A percentile compares a stretch with the other conserved stretches of the same genome.
phyloP scores from a whole-genome alignment of 2,797 vertebrate genomes.

The Austrolebias charrua region DNA sequence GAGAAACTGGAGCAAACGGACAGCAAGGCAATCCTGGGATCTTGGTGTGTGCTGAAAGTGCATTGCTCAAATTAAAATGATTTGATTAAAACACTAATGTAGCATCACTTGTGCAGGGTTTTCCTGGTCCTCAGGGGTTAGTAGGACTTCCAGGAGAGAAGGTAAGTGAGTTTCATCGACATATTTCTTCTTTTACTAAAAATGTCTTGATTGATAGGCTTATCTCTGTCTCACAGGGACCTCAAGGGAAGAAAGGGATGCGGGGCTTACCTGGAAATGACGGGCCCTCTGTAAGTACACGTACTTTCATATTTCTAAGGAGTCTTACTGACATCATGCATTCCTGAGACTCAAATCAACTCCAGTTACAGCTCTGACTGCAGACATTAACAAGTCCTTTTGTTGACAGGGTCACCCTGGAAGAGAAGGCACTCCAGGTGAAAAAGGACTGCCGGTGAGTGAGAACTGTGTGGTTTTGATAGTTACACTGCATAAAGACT shows the following conservation, averaged over 20 bases:
- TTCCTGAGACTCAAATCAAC: constrained; percentile 2
- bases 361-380: constrained; percentile 1
- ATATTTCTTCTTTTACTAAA: neutral
- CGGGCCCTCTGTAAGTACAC: constrained; percentile 87
- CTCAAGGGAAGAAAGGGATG: constrained; percentile 91
- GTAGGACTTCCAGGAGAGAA: constrained; percentile 95
- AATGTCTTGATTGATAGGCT: neutral
- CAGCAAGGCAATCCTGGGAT: constrained; percentile 96
- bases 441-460: constrained; percentile 90
- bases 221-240: constrained; percentile 80
- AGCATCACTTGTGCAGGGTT: constrained; percentile 81
- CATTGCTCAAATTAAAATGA: neutral
- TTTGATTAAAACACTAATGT: constrained; percentile 5
- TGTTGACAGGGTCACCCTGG: constrained; percentile 91
- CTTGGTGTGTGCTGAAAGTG: constrained; percentile 75
- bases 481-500: neutral
- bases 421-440: constrained; percentile 92
- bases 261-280: constrained; percentile 92
- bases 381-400: constrained; percentile 14
- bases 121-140: constrained; percentile 93
- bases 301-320: neutral
- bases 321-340: constrained; percentile 1
- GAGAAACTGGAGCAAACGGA: constrained; percentile 90
- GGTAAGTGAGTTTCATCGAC: constrained; percentile 68
- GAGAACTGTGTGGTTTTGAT: neutral